Evolutionary conservation across 2,888 invertebrate species (phyloP).

Genomic region (Eilema sororculum): DNA sequence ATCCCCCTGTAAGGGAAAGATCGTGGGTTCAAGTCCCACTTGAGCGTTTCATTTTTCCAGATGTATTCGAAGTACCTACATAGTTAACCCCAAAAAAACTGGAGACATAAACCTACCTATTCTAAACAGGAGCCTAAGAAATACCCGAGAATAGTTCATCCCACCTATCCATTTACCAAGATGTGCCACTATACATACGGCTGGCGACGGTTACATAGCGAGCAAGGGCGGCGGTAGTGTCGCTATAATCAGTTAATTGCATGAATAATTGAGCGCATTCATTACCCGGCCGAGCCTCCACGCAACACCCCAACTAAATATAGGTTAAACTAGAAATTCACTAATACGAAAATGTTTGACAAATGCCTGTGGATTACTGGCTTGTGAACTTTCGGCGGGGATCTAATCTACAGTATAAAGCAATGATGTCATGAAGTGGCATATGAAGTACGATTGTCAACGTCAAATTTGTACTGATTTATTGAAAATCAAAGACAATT

Average conservation of each 20-base stretch:
- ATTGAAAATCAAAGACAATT: too few species aligned
- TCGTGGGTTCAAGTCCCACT: too few species aligned
- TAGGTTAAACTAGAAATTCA: slow-evolving; percentile 41
- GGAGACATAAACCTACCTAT: too few species aligned
- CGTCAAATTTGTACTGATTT: too few species aligned
- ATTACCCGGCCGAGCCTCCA: slow-evolving; percentile 57
- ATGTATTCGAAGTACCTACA: too few species aligned
- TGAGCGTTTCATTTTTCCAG: too few species aligned
- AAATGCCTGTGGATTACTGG: neutral
- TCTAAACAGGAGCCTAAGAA: neutral
- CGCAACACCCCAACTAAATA: slow-evolving; percentile 47
- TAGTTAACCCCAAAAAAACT: too few species aligned
- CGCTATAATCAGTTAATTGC: slow-evolving; percentile 86
- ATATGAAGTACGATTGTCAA: too few species aligned
- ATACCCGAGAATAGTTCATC: neutral
- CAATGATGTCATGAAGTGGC: too few species aligned
- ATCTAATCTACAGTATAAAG: too few species aligned
- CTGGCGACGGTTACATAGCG: slow-evolving; percentile 12
- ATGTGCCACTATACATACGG: neutral
- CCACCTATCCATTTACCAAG: slow-evolving; percentile 17
- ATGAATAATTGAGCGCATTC: slow-evolving; percentile 81
- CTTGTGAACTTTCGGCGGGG: neutral
- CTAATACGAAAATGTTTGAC: slow-evolving; percentile 20
- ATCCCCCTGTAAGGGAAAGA: too few species aligned
- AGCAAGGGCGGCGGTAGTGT: slow-evolving; percentile 60